phyloP scores from a whole-genome alignment of 1,140 invertebrate genomes.

The Parasteatoda tepidariorum region DNA sequence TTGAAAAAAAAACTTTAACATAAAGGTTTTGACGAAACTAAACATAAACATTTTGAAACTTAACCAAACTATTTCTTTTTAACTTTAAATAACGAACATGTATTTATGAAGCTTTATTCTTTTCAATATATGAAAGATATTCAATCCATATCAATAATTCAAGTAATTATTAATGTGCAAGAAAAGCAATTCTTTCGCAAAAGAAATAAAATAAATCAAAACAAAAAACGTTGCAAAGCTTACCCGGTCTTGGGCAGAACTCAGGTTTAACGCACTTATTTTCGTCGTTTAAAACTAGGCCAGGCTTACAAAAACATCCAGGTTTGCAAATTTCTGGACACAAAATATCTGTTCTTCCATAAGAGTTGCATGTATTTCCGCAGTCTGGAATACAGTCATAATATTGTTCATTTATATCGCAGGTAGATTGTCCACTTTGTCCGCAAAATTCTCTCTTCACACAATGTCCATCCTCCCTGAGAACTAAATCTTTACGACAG shows the following conservation, averaged over 20 bases:
- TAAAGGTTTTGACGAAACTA: too few species aligned
- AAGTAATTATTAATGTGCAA: not conserved
- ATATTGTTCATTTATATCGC: not conserved
- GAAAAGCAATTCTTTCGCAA: too few species aligned
- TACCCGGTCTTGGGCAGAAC: not conserved
- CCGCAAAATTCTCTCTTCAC: constrained; percentile 7
- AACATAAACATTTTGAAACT: not conserved
- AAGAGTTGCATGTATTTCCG: not conserved
- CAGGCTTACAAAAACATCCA: constrained; percentile 45
- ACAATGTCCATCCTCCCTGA: constrained; percentile 11
- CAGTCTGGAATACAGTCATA: constrained; percentile 5
- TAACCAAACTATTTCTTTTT: not conserved
- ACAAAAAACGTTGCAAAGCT: too few species aligned
- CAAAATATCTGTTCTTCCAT: not conserved
- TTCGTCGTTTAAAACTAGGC: not conserved
- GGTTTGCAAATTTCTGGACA: not conserved
- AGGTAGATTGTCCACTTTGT: not conserved
- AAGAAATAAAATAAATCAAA: too few species aligned
- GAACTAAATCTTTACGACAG: constrained; percentile 12
- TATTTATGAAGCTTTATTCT: not conserved
- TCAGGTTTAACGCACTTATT: not conserved
- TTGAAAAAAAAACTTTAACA: too few species aligned
- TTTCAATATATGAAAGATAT: not conserved
- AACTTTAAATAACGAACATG: not conserved
- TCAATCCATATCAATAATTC: too few species aligned